Evolutionary conservation across 1,140 invertebrate species (phyloP).

Genomic region (Lethrus apterus): DNA sequence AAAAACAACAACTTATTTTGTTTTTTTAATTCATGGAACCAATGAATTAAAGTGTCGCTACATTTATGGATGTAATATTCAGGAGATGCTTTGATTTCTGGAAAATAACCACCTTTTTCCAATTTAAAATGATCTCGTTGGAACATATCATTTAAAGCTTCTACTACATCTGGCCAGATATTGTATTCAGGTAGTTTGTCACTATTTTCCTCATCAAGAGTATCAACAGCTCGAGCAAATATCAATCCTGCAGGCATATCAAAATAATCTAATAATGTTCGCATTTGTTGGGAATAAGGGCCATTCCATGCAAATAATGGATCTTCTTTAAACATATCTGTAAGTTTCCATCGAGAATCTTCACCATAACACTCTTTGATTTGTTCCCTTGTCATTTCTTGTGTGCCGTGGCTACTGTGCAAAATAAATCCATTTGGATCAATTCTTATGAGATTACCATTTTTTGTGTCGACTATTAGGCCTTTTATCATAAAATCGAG

Average conservation of each 20-base stretch:
- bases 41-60: slow-evolving; percentile 50
- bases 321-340: slow-evolving; percentile 48
- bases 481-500: slow-evolving; percentile 67
- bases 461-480: slow-evolving; percentile 63
- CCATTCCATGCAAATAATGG: slow-evolving; percentile 56
- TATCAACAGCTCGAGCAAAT: slow-evolving; percentile 66
- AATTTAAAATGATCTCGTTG: slow-evolving; percentile 51
- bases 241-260: slow-evolving; percentile 61
- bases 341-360: slow-evolving; percentile 51
- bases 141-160: slow-evolving; percentile 57
- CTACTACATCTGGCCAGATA: slow-evolving; percentile 61
- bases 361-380: slow-evolving; percentile 56
- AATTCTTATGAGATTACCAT: slow-evolving; percentile 65
- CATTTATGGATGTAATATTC: slow-evolving; percentile 58
- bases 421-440: slow-evolving; percentile 54
- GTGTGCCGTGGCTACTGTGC: slow-evolving; percentile 63
- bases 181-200: slow-evolving; percentile 42
- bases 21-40: slow-evolving; percentile 50
- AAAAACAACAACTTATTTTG: slow-evolving; percentile 57
- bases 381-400: slow-evolving; percentile 48
- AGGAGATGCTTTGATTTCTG: slow-evolving; percentile 52
- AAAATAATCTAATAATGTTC: slow-evolving; percentile 69
- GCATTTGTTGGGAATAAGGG: slow-evolving; percentile 50
- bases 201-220: slow-evolving; percentile 51
- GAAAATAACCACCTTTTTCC: slow-evolving; percentile 55